These are phyloP conservation scores for Alauda arvensis DNA, from an alignment of 2,797 vertebrate species.

Conservation along the genomic window DNA sequence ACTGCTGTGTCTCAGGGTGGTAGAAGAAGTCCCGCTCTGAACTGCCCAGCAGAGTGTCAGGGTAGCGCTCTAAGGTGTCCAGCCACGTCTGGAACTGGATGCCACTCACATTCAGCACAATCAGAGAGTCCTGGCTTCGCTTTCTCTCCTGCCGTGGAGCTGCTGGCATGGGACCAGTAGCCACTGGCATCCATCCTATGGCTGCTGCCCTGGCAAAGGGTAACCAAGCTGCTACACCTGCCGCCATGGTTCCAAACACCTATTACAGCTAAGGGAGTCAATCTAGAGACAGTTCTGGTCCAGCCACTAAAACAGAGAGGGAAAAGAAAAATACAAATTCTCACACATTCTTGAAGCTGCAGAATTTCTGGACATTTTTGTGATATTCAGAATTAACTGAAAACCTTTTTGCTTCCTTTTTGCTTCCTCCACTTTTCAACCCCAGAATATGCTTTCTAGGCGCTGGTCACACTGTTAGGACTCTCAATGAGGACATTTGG, in stretches of 20 bases:
- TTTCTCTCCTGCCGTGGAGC: slow-evolving; percentile 79
- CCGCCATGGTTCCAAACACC: slow-evolving; percentile 80
- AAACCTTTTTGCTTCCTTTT: neutral
- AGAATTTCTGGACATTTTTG: neutral
- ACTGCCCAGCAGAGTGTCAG: slow-evolving; percentile 93
- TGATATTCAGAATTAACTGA: neutral
- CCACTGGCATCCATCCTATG: slow-evolving; percentile 96
- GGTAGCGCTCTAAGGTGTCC: slow-evolving; percentile 91
- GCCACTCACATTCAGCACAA: slow-evolving; percentile 92
- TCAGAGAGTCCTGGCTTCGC: slow-evolving; percentile 79
- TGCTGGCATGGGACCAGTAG: slow-evolving; percentile 86
- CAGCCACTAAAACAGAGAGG: slow-evolving; percentile 35
- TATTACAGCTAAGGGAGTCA: neutral
- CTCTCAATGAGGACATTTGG: neutral
- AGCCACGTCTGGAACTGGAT: slow-evolving; percentile 93
- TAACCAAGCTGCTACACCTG: slow-evolving; percentile 91
- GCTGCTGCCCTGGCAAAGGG: slow-evolving; percentile 94
- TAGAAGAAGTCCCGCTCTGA: slow-evolving; percentile 94
- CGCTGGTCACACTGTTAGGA: neutral
- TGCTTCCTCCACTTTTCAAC: neutral
- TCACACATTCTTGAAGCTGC: neutral
- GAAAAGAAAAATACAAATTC: slow-evolving; percentile 33
- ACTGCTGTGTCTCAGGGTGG: slow-evolving; percentile 89
- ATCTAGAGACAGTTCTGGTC: slow-evolving; percentile 11
- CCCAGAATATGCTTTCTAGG: neutral